Base-by-base conservation (phyloP, 1,140 invertebrate genomes). In the Ostrea edulis region DNA sequence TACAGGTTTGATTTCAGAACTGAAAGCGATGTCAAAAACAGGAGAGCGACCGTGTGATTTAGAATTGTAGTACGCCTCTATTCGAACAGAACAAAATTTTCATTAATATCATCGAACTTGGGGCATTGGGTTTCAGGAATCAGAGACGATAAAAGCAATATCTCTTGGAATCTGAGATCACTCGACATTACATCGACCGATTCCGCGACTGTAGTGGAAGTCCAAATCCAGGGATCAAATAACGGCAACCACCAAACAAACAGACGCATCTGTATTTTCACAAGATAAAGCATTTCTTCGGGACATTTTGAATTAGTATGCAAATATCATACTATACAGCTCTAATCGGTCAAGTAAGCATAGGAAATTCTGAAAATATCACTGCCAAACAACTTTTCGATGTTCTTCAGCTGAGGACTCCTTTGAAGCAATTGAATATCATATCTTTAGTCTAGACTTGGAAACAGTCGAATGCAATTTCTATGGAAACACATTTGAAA, bases 261-360 rank as follows among this genome's bases (percentile, higher is more conserved):
- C 68, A 77, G 25, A 29, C 68, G 68, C 68, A 77, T 77, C 68
- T 77, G 68, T 77, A 77, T 77, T 77, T 77, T 77, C 68, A 77
- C 68, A 77, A 77, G 68, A 77, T 77, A 77, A 77, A 77, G 68
- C 68, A 77, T 77, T 77, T 77, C 68, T 77, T 77, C 68, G 68
- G 68, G 68, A 77, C 68, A 77, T 77, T 77, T 77, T 77, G 68
- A 77, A 77, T 77, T 77, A 77, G 68, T 77, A 77, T 77, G 68
- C 68, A 77, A 77, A 77, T 77, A 77, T 77, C 29, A 77, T 29
- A 22, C 68, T 35, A 29, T 29, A 77, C 25, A 77, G 22, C 7
- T 35, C 68, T 77, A 77, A 77, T 77, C 68, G 68, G 68, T 77
- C 68, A 77, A 77, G 68, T 77, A 77, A 77, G 68, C 68, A 62